phyloP scores from a whole-genome alignment of 2,888 invertebrate species.

The Hymenopus coronatus region DNA sequence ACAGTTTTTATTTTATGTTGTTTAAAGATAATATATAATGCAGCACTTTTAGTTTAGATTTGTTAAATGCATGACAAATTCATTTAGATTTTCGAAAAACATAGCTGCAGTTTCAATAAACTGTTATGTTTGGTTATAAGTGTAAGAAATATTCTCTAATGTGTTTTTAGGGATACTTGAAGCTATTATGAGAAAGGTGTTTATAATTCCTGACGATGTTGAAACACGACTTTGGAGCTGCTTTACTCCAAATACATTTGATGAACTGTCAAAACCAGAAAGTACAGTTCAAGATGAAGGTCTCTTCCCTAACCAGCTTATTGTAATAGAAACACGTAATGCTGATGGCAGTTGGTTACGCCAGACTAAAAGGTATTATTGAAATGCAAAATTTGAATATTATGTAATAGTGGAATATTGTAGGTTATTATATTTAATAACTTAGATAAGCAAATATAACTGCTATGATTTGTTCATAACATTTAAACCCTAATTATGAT shows the following conservation, averaged over 20 bases:
- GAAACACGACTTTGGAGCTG: slow-evolving; percentile 49
- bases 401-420: neutral
- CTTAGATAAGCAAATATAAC: too few species aligned
- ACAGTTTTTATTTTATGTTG: too few species aligned
- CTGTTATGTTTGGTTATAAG: too few species aligned
- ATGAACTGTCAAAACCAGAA: slow-evolving; percentile 45
- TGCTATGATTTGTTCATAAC: too few species aligned
- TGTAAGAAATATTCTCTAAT: neutral
- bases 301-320: slow-evolving; percentile 46
- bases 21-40: too few species aligned
- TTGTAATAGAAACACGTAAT: slow-evolving; percentile 48
- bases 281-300: slow-evolving; percentile 48
- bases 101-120: too few species aligned
- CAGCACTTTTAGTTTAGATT: too few species aligned
- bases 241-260: slow-evolving; percentile 46
- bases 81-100: too few species aligned
- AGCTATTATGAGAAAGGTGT: slow-evolving; percentile 44
- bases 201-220: slow-evolving; percentile 45
- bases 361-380: neutral
- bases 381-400: neutral
- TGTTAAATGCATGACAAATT: too few species aligned
- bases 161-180: slow-evolving; percentile 34
- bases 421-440: neutral
- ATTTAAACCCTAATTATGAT: too few species aligned
- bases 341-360: slow-evolving; percentile 43